These are phyloP conservation scores for Wiebesia pumilae DNA, from an alignment of 1,140 invertebrate genomes.

Conservation along the genomic window DNA sequence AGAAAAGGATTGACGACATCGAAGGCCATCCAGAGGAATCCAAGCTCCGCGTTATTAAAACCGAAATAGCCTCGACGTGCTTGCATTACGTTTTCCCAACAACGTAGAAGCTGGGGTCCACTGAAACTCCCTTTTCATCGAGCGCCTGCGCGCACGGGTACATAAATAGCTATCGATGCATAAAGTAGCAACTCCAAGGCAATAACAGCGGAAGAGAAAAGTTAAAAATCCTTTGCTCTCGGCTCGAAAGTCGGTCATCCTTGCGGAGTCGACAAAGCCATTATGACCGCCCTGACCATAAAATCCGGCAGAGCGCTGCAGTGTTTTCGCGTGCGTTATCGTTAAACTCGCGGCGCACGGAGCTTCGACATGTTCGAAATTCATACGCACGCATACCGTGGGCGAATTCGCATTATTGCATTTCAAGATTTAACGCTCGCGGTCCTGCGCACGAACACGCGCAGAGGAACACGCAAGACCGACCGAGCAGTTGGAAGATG, in stretches of 20 bases:
- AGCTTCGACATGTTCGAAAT: not conserved
- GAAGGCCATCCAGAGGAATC: not conserved
- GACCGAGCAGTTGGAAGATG: not conserved
- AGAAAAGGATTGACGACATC: too few species aligned
- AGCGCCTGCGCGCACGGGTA: not conserved
- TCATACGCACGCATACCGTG: not conserved
- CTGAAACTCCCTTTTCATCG: not conserved
- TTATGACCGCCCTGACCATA: conserved; percentile 9
- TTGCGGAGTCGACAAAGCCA: not conserved
- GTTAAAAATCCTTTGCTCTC: not conserved
- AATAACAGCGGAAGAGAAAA: not conserved
- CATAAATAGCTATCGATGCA: not conserved
- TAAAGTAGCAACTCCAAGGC: not conserved
- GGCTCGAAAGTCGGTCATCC: conserved; percentile 36
- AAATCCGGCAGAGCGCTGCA: conserved; percentile 1
- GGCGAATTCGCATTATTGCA: conserved; percentile 32
- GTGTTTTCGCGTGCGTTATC: conserved; percentile 11
- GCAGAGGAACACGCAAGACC: not conserved
- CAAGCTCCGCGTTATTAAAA: not conserved
- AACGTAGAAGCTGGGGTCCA: not conserved
- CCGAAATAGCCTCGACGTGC: not conserved
- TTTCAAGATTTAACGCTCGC: conserved; percentile 21
- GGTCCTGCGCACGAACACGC: not conserved
- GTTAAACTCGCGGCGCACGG: conserved; percentile 22
- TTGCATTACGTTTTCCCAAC: too few species aligned